Base-by-base conservation (phyloP, 1,140 invertebrate species). In the Drosophila lacertosa region DNA sequence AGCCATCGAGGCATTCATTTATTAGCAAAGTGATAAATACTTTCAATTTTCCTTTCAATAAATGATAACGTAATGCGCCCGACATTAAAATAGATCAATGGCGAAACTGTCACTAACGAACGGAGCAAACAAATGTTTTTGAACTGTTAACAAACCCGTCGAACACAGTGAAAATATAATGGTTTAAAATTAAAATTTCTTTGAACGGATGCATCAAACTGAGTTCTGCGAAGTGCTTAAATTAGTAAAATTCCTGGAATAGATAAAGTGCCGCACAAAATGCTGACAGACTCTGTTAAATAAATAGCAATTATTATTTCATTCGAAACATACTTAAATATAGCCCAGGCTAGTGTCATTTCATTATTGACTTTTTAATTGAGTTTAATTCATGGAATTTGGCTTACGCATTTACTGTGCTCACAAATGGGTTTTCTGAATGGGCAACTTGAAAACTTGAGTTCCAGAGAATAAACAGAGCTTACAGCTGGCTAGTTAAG, bases 1-100 rank as follows among this genome's bases (percentile, higher is more conserved):
- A 83, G 71, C 62, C 71, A 74, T 55, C 71, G 76, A 65, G 60
- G 69, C 69, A 86, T 86, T 76, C 82, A 86, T 86, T 86, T 86
- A 86, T 86, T 86, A 86, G 82, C 82, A 88, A 67, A 66, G 80
- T 86, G 82, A 86, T 86, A 86, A 86, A 86, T 86, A 88, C 82
- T 86, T 86, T 86, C 82, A 86, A 86, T 86, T 86, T 86, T 86
- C 74, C 74, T 70, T 70, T 83, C 80, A 79, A 84, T 84, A 84
- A 83, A 83, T 83, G 79, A 83, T 83, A 83, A 71, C 79, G 79
- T 83, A 83, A 82, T 82, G 79, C 79, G 65, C 74, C 39, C 26
- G 70, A n/a, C 79, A 82, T 83, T 82, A 82, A 78, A 83, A 74
- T 83, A 84, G 75, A 83, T 83, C 79, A 83, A 83, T 82, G 78